These are phyloP conservation scores for Nymphalis urticae DNA, from an alignment of 2,888 invertebrate genomes.

Conservation along the genomic window DNA sequence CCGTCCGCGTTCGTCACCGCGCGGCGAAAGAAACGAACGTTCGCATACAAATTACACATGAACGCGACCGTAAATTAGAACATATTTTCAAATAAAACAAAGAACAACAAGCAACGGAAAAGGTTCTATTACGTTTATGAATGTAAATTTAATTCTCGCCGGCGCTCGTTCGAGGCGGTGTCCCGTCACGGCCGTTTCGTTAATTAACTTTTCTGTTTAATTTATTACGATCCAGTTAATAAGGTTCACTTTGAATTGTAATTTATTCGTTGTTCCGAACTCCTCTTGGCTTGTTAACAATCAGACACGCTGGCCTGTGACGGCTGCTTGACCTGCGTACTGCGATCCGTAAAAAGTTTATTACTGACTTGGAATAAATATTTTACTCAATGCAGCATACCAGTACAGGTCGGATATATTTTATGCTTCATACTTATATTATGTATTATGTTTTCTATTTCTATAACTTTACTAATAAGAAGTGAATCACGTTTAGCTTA, in stretches of 20 bases:
- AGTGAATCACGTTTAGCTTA: too few relatives aligned
- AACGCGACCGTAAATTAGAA: conserved; percentile 5
- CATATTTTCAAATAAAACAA: conserved; percentile 23
- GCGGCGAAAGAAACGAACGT: neutral
- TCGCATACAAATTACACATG: conserved; percentile 15
- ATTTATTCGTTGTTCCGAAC: conserved; percentile 30
- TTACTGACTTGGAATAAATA: neutral
- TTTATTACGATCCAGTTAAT: conserved; percentile 38
- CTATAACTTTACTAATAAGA: too few relatives aligned
- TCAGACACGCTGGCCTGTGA: neutral
- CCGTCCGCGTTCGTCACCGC: conserved; percentile 6
- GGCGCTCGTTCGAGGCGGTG: conserved; percentile 23
- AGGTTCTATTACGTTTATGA: conserved; percentile 25
- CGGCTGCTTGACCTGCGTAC: neutral
- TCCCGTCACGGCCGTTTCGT: conserved; percentile 37
- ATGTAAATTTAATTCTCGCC: conserved; percentile 33
- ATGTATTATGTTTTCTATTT: too few relatives aligned
- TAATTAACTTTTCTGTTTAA: conserved; percentile 38
- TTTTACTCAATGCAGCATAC: neutral
- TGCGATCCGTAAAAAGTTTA: neutral
- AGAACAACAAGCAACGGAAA: conserved; percentile 14
- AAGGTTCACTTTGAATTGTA: conserved; percentile 32
- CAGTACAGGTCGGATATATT: neutral
- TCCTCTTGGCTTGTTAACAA: conserved; percentile 13
- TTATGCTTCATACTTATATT: too few relatives aligned